Percentiles rank a stretch among this genome's conserved stretches.
phyloP scores from a whole-genome alignment of 2,113 vertebrate species.

The Corydoras sp. region DNA sequence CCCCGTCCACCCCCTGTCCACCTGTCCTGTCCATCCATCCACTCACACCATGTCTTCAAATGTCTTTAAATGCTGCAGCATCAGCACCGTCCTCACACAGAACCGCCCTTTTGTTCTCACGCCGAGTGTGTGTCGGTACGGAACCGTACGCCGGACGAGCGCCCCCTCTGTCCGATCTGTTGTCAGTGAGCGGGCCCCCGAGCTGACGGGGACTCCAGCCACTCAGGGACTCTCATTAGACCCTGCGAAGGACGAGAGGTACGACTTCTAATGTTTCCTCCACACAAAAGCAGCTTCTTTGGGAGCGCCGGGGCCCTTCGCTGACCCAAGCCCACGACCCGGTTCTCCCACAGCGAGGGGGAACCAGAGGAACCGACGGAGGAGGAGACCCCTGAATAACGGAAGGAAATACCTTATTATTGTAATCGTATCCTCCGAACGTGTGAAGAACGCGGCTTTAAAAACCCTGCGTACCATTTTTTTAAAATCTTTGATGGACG shows the following conservation, averaged over 20 bases:
- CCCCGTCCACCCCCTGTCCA: too few species aligned
- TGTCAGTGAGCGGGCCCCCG: slow-evolving; percentile 51
- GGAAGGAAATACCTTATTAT: slow-evolving; percentile 1
- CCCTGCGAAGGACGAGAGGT: slow-evolving; percentile 51
- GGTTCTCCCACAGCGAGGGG: slow-evolving; percentile 20
- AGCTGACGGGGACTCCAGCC: slow-evolving; percentile 53
- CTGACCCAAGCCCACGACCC: slow-evolving; percentile 12
- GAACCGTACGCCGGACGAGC: background rate
- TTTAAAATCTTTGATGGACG: too few species aligned
- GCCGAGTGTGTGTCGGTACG: too few species aligned
- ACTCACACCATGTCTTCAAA: too few species aligned
- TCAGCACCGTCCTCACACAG: too few species aligned
- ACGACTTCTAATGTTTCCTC: slow-evolving; percentile 56
- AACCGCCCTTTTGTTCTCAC: too few species aligned
- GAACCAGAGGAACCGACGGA: background rate
- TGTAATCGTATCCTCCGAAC: background rate
- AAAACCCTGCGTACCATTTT: too few species aligned
- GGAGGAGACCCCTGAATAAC: too few species aligned
- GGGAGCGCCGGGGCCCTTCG: slow-evolving; percentile 3
- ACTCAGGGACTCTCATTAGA: slow-evolving; percentile 49
- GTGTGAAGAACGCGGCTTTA: background rate
- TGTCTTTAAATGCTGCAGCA: too few species aligned
- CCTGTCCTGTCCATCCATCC: too few species aligned
- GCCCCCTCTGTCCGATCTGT: slow-evolving; percentile 24
- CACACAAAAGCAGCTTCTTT: slow-evolving; percentile 62